These are phyloP conservation scores for Pseudomyrmex pallidus DNA, from an alignment of 1,140 invertebrate species.

Conservation along the genomic window DNA sequence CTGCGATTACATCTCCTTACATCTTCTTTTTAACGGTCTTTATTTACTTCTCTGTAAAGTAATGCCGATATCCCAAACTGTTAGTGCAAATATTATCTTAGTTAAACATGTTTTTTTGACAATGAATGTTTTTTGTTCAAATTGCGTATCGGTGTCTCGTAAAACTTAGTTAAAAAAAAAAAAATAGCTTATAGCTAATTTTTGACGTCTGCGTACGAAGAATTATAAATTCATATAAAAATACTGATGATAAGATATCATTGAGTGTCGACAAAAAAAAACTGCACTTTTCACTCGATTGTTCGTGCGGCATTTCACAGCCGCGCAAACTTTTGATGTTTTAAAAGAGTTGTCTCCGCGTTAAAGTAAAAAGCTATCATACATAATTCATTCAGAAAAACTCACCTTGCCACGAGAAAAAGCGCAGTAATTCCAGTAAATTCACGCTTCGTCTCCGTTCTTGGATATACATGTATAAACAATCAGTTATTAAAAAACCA, in stretches of 20 bases:
- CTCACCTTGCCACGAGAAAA: neutral
- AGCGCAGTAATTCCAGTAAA: neutral
- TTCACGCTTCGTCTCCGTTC: too few species aligned
- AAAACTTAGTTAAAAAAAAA: too few species aligned
- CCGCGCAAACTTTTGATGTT: neutral
- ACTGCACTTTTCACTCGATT: conserved; percentile 31
- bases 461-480: neutral
- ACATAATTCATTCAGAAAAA: neutral
- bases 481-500: neutral
- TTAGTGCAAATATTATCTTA: neutral
- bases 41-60: conserved; percentile 25
- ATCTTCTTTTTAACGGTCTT: neutral
- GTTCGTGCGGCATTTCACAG: neutral
- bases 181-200: too few species aligned
- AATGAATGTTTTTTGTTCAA: too few species aligned
- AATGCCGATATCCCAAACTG: conserved; percentile 57
- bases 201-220: too few species aligned
- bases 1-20: conserved; percentile 7
- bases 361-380: neutral
- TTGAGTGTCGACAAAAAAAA: conserved; percentile 68
- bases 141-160: too few species aligned
- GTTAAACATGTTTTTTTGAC: too few species aligned
- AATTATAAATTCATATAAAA: too few species aligned
- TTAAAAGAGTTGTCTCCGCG: neutral
- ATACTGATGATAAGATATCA: neutral